Percentiles rank a stretch among this genome's conserved stretches.
Conservation (phyloP, 2,797 vertebrate genomes). For the Erpetoichthys calabaricus region DNA sequence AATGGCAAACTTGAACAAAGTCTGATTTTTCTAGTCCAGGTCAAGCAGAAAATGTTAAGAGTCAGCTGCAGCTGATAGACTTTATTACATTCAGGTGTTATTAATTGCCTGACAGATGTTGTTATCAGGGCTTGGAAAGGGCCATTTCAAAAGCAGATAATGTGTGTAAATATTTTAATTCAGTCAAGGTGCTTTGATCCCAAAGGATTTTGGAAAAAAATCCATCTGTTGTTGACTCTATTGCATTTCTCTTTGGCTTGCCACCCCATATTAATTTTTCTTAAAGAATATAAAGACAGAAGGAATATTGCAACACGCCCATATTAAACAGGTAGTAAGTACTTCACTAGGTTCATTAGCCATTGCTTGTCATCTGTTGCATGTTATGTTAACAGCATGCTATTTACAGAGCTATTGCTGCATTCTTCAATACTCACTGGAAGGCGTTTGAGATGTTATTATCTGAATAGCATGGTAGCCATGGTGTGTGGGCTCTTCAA, state of each 20-base stretch:
- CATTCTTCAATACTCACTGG: no score
- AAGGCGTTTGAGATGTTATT: no score
- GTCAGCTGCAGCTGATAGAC: conserved; percentile 1
- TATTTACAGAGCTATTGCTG: no score
- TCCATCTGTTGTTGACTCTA: conserved; percentile 4
- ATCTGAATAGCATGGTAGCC: no score
- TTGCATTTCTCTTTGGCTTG: conserved; percentile 5
- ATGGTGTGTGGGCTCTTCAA: no score
- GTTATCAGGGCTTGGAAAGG: conserved; percentile 5
- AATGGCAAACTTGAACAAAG: not conserved
- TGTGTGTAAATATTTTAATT: conserved; percentile 8
- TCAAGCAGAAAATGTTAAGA: conserved; percentile 14
- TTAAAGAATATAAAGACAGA: no score
- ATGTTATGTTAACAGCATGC: no score
- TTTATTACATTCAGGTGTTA: conserved; percentile 16
- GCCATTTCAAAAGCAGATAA: not conserved
- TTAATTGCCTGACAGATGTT: conserved; percentile 19
- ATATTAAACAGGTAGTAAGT: no score
- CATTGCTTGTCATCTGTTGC: no score
- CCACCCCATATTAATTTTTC: not conserved
- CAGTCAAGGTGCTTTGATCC: not conserved
- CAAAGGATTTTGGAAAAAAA: conserved; percentile 1
- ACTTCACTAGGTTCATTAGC: no score
- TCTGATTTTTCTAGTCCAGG: conserved; percentile 5
- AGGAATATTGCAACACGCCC: no score